Evolutionary conservation across 1,140 invertebrate genomes (phyloP), one percentile per base, ranked within the genome.

Genomic region (Drosophila sturtevanti): DNA sequence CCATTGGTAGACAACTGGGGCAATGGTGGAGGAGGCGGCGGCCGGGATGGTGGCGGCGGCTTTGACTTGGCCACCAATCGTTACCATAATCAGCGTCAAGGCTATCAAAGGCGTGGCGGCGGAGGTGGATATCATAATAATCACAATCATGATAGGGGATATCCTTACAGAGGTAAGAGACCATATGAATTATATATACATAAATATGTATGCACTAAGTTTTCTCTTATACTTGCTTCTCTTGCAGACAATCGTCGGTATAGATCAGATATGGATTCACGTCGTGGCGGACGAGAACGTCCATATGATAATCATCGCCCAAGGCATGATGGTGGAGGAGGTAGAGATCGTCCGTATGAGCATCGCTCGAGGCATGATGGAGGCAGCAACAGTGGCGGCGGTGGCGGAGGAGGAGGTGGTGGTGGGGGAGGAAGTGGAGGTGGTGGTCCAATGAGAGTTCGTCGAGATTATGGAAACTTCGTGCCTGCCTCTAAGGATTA

Each of bases 1-100:
- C 94, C 94, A 7, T 91, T 94, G 10, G 71, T 94, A 3, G 92
- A 93, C 60, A 93, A 93, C n/a, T 94, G 93, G 93, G 84, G 71
- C 24, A 91, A 89, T 1, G 66, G 74, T 0, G 73, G 74, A 0
- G 75, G 69, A 0, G 66, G 68, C 0, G 72, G 76, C 0, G 68
- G 72, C 0, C 64, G 59, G 1, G 62, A 63, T 1, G 59, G 71
- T 16, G 59, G 71, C 7, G 62, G 77, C 21, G 65, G 68, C 5
- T 44, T 55, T 1, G 60, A 67, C n/a, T 64, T 51, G 5, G 44
- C 76, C 16, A 75, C 84, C 11, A 89, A 90, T 60, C 78, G 80
- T 1, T 89, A 58, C 12, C 85, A 85, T 63, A 77, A 72, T 3
- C 63, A 85, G 4, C 68, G 80, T 1, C 68, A 85, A 6, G 77